Evolutionary conservation across 2,888 invertebrate genomes (phyloP).

Genomic region (Asteroscopus sphinx): DNA sequence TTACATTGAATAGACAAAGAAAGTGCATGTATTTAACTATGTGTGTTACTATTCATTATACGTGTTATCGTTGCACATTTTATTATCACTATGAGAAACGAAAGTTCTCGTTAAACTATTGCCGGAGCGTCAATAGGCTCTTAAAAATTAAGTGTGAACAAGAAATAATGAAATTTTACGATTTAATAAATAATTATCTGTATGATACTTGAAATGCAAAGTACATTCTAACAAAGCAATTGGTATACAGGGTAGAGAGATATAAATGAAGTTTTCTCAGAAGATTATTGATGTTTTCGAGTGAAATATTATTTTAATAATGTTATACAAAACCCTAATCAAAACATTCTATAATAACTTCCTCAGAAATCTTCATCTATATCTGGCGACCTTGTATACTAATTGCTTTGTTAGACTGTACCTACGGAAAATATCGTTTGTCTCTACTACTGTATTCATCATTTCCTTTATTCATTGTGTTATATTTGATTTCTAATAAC

Average conservation of each 20-base stretch:
- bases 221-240: no score
- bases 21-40: conserved; percentile 59
- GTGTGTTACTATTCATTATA: conserved; percentile 1
- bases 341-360: no score
- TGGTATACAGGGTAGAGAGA: no score
- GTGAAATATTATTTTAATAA: no score
- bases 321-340: no score
- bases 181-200: conserved; percentile 37
- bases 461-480: conserved; percentile 13
- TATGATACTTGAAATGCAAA: conserved; percentile 20
- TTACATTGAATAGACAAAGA: conserved; percentile 63
- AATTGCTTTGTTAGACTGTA: no score
- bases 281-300: no score
- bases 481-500: conserved; percentile 8
- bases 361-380: no score
- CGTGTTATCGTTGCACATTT: conserved; percentile 20
- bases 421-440: conserved; percentile 16
- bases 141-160: conserved; percentile 39
- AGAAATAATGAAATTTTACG: conserved; percentile 33
- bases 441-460: conserved; percentile 29
- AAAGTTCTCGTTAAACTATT: conserved; percentile 22
- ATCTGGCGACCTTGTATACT: no score
- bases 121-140: conserved; percentile 24
- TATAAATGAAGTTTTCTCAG: no score
- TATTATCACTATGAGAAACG: conserved; percentile 22